Percentiles rank a stretch among this genome's conserved stretches.
These are phyloP conservation scores for Apogon hyalosoma DNA, from an alignment of 2,797 vertebrate species.

Conservation along the genomic window DNA sequence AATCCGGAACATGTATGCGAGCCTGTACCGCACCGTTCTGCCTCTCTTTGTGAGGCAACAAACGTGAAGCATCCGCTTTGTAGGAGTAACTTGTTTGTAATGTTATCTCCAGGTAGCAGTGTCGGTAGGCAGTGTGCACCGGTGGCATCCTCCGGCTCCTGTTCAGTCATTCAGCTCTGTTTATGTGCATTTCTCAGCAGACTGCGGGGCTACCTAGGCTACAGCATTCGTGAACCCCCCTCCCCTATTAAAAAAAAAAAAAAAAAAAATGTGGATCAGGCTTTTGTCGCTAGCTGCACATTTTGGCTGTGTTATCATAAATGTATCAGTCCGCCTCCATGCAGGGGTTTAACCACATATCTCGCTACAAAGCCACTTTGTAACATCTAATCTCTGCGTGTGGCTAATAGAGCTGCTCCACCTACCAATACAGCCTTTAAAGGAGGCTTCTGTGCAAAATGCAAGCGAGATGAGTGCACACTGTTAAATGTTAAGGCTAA, in stretches of 20 bases:
- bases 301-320: neutral
- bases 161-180: constrained; percentile 30
- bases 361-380: constrained; percentile 45
- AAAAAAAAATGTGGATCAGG: neutral
- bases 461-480: neutral
- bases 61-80: constrained; percentile 16
- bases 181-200: constrained; percentile 48
- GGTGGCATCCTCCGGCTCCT: constrained; percentile 42
- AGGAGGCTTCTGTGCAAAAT: constrained; percentile 37
- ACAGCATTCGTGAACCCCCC: constrained; percentile 12
- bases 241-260: neutral
- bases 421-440: constrained; percentile 36
- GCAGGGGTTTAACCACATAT: neutral
- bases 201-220: constrained; percentile 35
- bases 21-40: constrained; percentile 24
- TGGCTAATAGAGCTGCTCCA: constrained; percentile 53
- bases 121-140: constrained; percentile 26
- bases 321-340: neutral
- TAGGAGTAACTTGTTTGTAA: constrained; percentile 46
- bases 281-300: constrained; percentile 18
- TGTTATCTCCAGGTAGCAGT: constrained; percentile 47
- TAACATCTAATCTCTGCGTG: constrained; percentile 53
- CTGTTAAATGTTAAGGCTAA: constrained; percentile 8
- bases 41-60: constrained; percentile 11
- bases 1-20: constrained; percentile 42